Evolutionary conservation across 1,140 invertebrate genomes (phyloP), one percentile per base, ranked within the genome.

Genomic region (Trichoplusia ni): DNA sequence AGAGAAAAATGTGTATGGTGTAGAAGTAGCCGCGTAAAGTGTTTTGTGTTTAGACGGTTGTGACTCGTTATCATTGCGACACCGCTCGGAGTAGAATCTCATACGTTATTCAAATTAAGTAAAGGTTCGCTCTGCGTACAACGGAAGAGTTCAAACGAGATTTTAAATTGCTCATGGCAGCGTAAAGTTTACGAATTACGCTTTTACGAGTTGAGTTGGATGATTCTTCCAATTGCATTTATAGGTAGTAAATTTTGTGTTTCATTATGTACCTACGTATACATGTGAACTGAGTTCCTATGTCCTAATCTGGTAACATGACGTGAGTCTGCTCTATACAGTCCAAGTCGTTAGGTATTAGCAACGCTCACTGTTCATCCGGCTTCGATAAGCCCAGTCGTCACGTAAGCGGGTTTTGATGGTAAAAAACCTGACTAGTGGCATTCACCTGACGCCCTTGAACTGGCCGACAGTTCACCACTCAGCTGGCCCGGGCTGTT

Each of bases 371-470:
- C 65, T 71, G 67, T 82, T 73, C 73, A 84, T 86, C 82, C 82
- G 82, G 82, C 73, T 81, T 77, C 77, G 69, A 77, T 73, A 80
- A 74, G 67, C 73, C 69, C 72, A 76, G 73, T 76, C 72, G 78
- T 75, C 79, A 76, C 76, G 75, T 83, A 72, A 79, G 80, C 79
- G 65, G 81, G 72, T 79, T 79, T 77, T 72, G 68, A 76, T 81
- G 71, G 75, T 76, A 86, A 85, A 89, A 85, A 86, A 82, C 79
- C 75, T 71, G 81, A 73, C 75, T 73, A 58, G 83, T 87, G 86
- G 79, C 84, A 85, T 87, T 89, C 86, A 87, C 86, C 84, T 72
- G 77, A 66, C 59, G 82, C 76, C 86, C 86, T 89, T 89, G 84
- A 89, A 89, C 86, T 77, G 75, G 18, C 65, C 67, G 68, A 67